phyloP scores from a whole-genome alignment of 2,888 invertebrate species.

The Agonopterix heracliana region DNA sequence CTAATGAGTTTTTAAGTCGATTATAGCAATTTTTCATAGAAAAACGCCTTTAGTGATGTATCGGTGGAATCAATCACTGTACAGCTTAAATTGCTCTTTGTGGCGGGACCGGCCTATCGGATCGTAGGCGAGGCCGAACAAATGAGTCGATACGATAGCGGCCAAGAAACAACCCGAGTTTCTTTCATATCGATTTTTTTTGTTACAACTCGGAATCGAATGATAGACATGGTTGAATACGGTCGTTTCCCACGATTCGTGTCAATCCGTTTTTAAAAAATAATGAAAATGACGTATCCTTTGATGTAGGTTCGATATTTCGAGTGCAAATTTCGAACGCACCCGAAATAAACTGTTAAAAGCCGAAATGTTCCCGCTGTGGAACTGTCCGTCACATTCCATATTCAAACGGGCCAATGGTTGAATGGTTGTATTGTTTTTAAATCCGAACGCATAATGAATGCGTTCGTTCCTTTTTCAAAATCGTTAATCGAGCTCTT shows the following conservation, averaged over 20 bases:
- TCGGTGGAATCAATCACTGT: conserved; percentile 73
- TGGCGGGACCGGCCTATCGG: conserved; percentile 48
- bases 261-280: conserved; percentile 43
- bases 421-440: conserved; percentile 70
- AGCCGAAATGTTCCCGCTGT: conserved; percentile 33
- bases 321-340: conserved; percentile 31
- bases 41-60: conserved; percentile 76
- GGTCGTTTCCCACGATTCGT: conserved; percentile 37
- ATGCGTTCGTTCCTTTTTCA: conserved; percentile 49
- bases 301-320: conserved; percentile 31
- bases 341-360: conserved; percentile 60
- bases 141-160: conserved; percentile 37
- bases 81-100: conserved; percentile 63
- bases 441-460: conserved; percentile 63
- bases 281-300: conserved; percentile 40
- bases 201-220: conserved; percentile 14
- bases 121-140: conserved; percentile 43
- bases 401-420: conserved; percentile 61
- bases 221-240: conserved; percentile 26
- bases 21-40: conserved; percentile 76
- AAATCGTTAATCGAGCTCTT: conserved; percentile 66
- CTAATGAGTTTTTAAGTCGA: conserved; percentile 77
- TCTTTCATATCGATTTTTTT: conserved; percentile 18
- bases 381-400: conserved; percentile 63
- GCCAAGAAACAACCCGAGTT: conserved; percentile 16